Base-by-base conservation (phyloP, 2,113 vertebrate species). In the Nannospalax galili region DNA sequence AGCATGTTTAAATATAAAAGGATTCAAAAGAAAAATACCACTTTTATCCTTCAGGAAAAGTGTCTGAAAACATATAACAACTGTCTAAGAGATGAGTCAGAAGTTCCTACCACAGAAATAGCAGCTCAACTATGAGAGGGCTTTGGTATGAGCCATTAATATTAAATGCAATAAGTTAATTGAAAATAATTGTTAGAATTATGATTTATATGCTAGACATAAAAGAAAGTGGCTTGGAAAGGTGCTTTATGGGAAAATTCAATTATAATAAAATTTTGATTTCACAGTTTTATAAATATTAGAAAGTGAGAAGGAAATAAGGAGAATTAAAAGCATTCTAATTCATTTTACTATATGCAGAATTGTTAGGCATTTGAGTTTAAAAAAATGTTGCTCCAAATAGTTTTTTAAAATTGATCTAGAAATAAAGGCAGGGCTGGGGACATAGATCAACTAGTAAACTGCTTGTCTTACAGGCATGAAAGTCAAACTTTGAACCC, bases 231-330 rank as follows among this genome's bases (percentile, higher is more conserved):
- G 9, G 40, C 28, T 56, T 58, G 20, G 78, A 82, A 37, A 90
- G 19, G 92, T 62, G 40, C 35, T 58, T 87, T 72, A 85, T 35
- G 20, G 5, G 65, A 91, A 88, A 92, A 74, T 64, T 65, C 28
- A 94, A 64, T 73, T 10, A 74, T 75, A 70, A 64, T 77, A 64
- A 85, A 84, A 88, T n/a, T 93, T 91, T 75, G 67, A 69, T 75
- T 48, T 52, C 8, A 70, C 12, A 75, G 73, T 72, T 87, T 88
- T 84, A 30, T 56, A 67, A 94, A 45, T 40, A 78, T 42, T 87
- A 28, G n/a, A 90, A 75, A 90, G 86, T 67, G 17, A 24, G 6
- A 81, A 65, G 17, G n/a, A 74, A 91, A 35, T 85, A 12, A 82
- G 20, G 26, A 81, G 14, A 85, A 48, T 42, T 78, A 37, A 40